phyloP scores from a whole-genome alignment of 2,888 invertebrate genomes.

The Torymus tubicola region DNA sequence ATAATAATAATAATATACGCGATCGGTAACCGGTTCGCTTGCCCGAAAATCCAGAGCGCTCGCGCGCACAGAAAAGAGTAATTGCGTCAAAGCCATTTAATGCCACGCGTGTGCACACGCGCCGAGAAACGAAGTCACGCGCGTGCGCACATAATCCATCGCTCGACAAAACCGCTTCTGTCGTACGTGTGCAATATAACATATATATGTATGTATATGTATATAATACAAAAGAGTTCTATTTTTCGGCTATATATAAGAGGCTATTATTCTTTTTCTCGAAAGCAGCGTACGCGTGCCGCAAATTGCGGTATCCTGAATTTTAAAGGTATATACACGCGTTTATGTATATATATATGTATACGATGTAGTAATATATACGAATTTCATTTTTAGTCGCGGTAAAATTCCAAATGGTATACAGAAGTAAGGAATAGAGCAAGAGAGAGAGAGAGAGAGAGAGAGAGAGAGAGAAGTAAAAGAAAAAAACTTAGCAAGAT shows the following conservation, averaged over 20 bases:
- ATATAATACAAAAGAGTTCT: neutral
- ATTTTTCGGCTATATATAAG: neutral
- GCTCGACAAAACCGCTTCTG: constrained; percentile 16
- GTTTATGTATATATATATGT: too few species aligned
- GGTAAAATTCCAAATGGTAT: neutral
- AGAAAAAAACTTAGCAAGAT: neutral
- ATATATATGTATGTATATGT: neutral
- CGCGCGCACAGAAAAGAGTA: neutral
- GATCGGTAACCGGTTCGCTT: constrained; percentile 11
- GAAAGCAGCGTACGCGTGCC: constrained; percentile 27
- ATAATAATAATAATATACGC: neutral
- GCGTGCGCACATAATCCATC: constrained; percentile 28
- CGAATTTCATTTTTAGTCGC: neutral
- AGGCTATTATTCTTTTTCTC: neutral
- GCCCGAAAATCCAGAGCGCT: neutral
- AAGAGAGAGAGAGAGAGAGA: too few species aligned
- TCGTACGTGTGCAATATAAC: neutral
- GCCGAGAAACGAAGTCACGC: constrained; percentile 22
- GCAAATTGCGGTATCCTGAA: constrained; percentile 24
- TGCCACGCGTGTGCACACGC: neutral
- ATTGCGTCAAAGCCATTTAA: constrained; percentile 33
- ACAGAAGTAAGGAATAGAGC: neutral
- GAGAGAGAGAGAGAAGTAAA: neutral
- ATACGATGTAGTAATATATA: too few species aligned
- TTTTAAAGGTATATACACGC: neutral